phyloP scores from a whole-genome alignment of 2,797 vertebrate genomes.

The Synanceia verrucosa region DNA sequence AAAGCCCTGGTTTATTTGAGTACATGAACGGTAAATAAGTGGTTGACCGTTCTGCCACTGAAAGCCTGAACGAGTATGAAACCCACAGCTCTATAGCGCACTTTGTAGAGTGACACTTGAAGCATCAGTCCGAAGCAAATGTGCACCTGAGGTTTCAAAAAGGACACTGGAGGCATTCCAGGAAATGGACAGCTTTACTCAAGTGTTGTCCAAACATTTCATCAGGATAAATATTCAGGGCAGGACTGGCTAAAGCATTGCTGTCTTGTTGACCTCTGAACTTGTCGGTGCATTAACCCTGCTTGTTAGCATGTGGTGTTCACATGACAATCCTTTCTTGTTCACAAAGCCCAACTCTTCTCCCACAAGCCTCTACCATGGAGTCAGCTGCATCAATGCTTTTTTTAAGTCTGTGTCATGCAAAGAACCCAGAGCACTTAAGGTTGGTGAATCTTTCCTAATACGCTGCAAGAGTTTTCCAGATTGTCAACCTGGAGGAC shows the following conservation, averaged over 20 bases:
- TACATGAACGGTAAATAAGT: constrained; percentile 4
- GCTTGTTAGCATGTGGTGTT: constrained; percentile 45
- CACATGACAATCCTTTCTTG: constrained; percentile 54
- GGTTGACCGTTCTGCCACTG: constrained; percentile 29
- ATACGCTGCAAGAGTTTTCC: constrained; percentile 63
- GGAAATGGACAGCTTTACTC: constrained; percentile 14
- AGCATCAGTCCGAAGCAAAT: constrained; percentile 56
- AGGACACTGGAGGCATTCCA: constrained; percentile 64
- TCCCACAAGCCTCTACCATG: background rate
- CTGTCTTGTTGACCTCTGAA: constrained; percentile 59
- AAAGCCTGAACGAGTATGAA: constrained; percentile 20
- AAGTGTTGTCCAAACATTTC: constrained; percentile 61
- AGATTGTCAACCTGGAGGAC: constrained; percentile 67
- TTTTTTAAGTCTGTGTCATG: constrained; percentile 45
- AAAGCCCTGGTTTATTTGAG: background rate
- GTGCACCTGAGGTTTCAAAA: constrained; percentile 43
- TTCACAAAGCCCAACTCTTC: constrained; percentile 59
- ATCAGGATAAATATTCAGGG: constrained; percentile 45
- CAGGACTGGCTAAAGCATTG: constrained; percentile 3
- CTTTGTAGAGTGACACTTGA: constrained; percentile 62
- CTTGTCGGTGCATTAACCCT: constrained; percentile 36
- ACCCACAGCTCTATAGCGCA: constrained; percentile 27
- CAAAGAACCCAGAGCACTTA: constrained; percentile 52
- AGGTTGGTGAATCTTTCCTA: constrained; percentile 28
- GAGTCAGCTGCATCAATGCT: constrained; percentile 27